Evolutionary conservation across 1,140 invertebrate genomes (phyloP).

Genomic region (Helicorthomorpha holstii): DNA sequence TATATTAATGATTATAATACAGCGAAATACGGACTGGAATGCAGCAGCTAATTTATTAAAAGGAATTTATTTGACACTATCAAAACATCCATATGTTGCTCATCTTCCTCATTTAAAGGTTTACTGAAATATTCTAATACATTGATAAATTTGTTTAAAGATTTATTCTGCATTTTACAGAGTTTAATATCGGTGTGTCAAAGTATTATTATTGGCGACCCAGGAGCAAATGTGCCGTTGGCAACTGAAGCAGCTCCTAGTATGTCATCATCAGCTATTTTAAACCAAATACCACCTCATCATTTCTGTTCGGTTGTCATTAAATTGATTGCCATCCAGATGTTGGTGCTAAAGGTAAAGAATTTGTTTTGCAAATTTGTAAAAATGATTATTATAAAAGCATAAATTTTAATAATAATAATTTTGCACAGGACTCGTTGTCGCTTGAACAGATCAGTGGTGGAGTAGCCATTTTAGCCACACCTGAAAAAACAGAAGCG

Average conservation of each 20-base stretch:
- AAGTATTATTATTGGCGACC: slow-evolving; percentile 40
- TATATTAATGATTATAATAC: slow-evolving; percentile 15
- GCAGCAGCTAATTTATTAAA: slow-evolving; percentile 81
- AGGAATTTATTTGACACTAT: slow-evolving; percentile 86
- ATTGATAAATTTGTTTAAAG: background rate
- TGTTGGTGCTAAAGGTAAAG: slow-evolving; percentile 66
- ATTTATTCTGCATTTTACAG: slow-evolving; percentile 28
- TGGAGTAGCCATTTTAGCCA: slow-evolving; percentile 65
- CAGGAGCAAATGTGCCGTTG: slow-evolving; percentile 21
- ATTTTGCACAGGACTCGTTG: slow-evolving; percentile 53
- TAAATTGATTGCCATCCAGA: slow-evolving; percentile 79
- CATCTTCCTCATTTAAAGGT: slow-evolving; percentile 93
- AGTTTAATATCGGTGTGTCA: slow-evolving; percentile 42
- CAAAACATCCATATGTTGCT: slow-evolving; percentile 83
- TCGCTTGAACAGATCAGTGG: slow-evolving; percentile 89
- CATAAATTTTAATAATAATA: slow-evolving; percentile 20
- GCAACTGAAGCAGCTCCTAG: slow-evolving; percentile 30
- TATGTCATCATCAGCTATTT: slow-evolving; percentile 45
- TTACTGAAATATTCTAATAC: slow-evolving; percentile 9
- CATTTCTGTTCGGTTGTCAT: slow-evolving; percentile 94
- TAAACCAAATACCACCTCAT: slow-evolving; percentile 72
- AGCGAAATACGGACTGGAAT: slow-evolving; percentile 89
- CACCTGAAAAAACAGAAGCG: slow-evolving; percentile 79
- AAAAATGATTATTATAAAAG: slow-evolving; percentile 86
- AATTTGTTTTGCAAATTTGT: slow-evolving; percentile 16